Conservation (phyloP, 2,113 vertebrate species). For the Bolborhynchus lineola region DNA sequence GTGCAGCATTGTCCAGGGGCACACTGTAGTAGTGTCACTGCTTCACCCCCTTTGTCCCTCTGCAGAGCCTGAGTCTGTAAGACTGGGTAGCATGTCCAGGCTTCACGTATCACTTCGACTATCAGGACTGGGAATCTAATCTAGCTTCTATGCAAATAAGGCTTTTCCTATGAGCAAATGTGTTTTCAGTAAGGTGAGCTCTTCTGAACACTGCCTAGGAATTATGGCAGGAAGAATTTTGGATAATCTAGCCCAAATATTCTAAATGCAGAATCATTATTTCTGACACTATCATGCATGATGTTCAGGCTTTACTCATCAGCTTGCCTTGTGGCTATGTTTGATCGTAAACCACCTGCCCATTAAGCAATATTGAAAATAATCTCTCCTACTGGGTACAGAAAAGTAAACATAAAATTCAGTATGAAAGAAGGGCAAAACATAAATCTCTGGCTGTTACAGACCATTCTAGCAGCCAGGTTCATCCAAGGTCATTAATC, state of each 20-base stretch:
- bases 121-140: neutral
- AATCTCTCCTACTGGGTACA: neutral
- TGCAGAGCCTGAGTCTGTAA: neutral
- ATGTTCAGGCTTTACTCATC: neutral
- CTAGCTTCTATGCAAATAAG: neutral
- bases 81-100: neutral
- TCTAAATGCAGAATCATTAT: neutral
- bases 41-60: neutral
- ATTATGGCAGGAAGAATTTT: neutral
- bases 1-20: constrained; percentile 21
- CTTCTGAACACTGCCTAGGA: neutral
- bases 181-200: neutral
- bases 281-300: neutral
- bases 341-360: neutral
- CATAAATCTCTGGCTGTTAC: neutral
- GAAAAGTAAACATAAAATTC: neutral
- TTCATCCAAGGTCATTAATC: neutral
- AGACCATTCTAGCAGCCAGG: neutral
- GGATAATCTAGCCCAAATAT: neutral
- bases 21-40: neutral
- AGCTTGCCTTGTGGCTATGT: neutral
- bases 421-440: neutral
- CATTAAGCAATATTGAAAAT: neutral
- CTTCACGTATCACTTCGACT: accelerated
- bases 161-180: neutral